Percentiles rank a stretch among this genome's conserved stretches.
phyloP scores from a whole-genome alignment of 1,140 invertebrate genomes.

The Drosophila hydei region DNA sequence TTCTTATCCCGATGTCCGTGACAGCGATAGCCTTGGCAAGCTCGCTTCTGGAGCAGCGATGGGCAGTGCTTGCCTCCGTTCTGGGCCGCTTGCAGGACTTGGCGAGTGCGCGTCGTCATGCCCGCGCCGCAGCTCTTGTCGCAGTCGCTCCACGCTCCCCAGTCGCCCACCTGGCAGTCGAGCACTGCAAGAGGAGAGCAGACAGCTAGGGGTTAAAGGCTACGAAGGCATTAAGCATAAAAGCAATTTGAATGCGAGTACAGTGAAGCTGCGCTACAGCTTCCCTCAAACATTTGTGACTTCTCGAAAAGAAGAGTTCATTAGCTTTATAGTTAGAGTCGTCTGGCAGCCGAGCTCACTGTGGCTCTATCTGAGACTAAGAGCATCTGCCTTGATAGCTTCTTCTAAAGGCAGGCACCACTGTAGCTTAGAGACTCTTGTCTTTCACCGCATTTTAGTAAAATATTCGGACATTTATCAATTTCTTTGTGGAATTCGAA shows the following conservation, averaged over 20 bases:
- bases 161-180: constrained; percentile 91
- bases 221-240: neutral
- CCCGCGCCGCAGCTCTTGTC: constrained; percentile 90
- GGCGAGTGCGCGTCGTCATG: constrained; percentile 88
- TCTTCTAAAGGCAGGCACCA: neutral
- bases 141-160: constrained; percentile 91
- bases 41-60: constrained; percentile 88
- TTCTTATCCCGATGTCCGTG: constrained; percentile 87
- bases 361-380: no score
- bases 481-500: no score
- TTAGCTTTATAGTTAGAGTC: no score
- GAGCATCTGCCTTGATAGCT: no score
- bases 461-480: neutral
- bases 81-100: constrained; percentile 86
- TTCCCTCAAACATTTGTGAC: no score
- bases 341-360: no score
- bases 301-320: no score
- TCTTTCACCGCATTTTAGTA: neutral
- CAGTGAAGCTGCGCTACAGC: neutral
- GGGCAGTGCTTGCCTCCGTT: constrained; percentile 92
- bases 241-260: neutral
- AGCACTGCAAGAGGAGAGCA: constrained; percentile 86
- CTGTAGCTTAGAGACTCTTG: neutral
- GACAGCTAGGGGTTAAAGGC: neutral
- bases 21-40: constrained; percentile 89